Percentiles rank a stretch among this genome's conserved stretches.
Conservation (phyloP, 2,888 invertebrate species). For the Cryptocephalus primarius region DNA sequence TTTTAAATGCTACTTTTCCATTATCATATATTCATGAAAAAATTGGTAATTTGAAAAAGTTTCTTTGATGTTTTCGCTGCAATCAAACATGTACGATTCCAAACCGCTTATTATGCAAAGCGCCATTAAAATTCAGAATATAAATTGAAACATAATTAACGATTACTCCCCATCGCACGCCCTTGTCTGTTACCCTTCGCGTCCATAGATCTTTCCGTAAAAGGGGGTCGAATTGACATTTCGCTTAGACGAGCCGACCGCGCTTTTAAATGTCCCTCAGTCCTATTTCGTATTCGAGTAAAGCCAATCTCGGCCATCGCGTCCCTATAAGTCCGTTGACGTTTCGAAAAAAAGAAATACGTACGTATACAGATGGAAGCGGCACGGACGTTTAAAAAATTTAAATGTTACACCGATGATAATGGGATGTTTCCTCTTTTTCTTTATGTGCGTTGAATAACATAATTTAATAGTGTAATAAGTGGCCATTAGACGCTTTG, state of each 20-base stretch:
- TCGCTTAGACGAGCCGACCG: too few species aligned
- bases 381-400: constrained; percentile 8
- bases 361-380: background rate
- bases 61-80: too few species aligned
- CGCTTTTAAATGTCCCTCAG: constrained; percentile 4
- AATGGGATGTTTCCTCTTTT: constrained; percentile 15
- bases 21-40: too few species aligned
- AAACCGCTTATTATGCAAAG: too few species aligned
- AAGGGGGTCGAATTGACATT: background rate
- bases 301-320: background rate
- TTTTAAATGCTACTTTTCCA: too few species aligned
- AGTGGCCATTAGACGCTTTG: constrained; percentile 12
- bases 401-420: constrained; percentile 6
- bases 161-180: too few species aligned
- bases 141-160: too few species aligned
- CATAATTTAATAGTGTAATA: constrained; percentile 13
- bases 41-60: too few species aligned
- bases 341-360: too few species aligned
- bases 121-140: too few species aligned
- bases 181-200: background rate
- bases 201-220: constrained; percentile 8
- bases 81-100: too few species aligned
- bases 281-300: constrained; percentile 13
- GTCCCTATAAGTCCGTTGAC: background rate
- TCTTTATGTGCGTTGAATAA: constrained; percentile 19